Conservation (phyloP, 2,113 vertebrate species). For the Pterocles gutturalis region DNA sequence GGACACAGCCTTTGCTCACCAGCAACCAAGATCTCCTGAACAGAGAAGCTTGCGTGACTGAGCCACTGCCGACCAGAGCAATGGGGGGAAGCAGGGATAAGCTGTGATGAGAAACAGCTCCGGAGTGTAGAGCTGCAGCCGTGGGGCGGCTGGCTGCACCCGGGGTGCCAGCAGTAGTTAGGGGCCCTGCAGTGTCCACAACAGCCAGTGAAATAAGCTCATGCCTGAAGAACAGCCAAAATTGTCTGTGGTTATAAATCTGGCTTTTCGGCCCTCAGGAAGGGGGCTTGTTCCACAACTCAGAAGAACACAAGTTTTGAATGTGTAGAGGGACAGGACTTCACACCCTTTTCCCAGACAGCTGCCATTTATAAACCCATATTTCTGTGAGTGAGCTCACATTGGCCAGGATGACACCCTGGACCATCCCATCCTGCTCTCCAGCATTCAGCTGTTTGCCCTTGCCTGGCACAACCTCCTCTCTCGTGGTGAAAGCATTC, state of each 20-base stretch:
- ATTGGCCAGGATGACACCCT: accelerated
- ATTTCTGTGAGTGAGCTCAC: not conserved
- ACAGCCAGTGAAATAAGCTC: not conserved
- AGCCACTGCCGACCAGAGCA: accelerated
- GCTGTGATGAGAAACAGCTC: constrained; percentile 22
- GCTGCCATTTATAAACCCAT: not conserved
- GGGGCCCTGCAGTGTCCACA: not conserved
- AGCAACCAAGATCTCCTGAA: not conserved
- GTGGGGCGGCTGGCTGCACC: not conserved
- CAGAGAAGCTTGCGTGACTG: not conserved
- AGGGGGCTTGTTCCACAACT: not conserved
- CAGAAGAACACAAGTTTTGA: not conserved
- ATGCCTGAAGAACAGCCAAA: not conserved
- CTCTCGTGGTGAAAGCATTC: not conserved
- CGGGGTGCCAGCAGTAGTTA: not conserved
- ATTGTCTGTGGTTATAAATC: not conserved
- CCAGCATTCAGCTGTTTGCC: not conserved
- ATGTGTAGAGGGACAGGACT: not conserved
- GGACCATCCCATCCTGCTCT: not conserved
- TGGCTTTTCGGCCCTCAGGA: not conserved
- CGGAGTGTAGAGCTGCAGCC: not conserved
- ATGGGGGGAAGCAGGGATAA: not conserved
- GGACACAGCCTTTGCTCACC: not conserved
- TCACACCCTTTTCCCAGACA: not conserved
- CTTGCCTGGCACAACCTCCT: not conserved